Conservation (phyloP, 2,113 vertebrate species). For the Rattus rattus region DNA sequence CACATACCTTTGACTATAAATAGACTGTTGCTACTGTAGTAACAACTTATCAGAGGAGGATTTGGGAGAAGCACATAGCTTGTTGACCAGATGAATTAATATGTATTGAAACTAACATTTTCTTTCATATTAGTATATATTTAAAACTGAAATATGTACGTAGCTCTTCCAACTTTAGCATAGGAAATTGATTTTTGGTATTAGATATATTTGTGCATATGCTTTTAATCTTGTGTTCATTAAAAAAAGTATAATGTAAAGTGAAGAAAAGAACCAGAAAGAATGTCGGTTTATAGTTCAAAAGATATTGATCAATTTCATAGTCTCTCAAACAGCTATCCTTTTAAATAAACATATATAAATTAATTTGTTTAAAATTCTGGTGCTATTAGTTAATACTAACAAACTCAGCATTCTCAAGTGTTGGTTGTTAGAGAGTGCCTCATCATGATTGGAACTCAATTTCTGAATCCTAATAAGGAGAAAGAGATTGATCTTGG, state of each 20-base stretch:
- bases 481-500: neutral
- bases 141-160: neutral
- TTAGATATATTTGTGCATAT: neutral
- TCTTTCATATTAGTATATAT: neutral
- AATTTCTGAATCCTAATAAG: slow-evolving; percentile 19
- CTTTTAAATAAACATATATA: neutral
- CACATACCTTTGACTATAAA: neutral
- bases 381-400: neutral
- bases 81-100: neutral
- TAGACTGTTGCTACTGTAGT: neutral
- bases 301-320: slow-evolving; percentile 11
- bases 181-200: neutral
- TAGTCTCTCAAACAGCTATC: neutral
- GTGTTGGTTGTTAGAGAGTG: neutral
- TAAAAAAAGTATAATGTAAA: neutral
- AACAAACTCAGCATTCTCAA: neutral
- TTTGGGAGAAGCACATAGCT: neutral
- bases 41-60: neutral
- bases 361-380: neutral
- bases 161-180: neutral
- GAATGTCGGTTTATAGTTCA: neutral
- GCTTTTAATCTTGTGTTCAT: neutral
- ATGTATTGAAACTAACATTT: neutral
- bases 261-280: neutral
- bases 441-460: slow-evolving; percentile 11